phyloP scores from a whole-genome alignment of 1,140 invertebrate species.

The Odontomachus brunneus region DNA sequence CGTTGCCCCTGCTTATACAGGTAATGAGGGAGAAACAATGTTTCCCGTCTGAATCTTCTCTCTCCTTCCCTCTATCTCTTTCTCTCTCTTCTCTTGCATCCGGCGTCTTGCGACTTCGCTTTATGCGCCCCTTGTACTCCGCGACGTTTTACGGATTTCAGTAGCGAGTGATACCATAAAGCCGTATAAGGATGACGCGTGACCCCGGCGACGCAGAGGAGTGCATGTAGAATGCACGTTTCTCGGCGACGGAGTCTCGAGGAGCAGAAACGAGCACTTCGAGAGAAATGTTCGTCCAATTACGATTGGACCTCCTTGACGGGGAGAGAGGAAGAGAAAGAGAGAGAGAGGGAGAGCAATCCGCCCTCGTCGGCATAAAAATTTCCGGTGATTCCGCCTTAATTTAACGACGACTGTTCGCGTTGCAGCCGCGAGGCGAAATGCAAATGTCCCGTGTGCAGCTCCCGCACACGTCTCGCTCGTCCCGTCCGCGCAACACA shows the following conservation, averaged over 20 bases:
- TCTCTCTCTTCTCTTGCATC: conserved; percentile 8
- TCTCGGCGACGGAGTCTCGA: not conserved
- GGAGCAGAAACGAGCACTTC: conserved; percentile 53
- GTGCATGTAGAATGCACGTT: not conserved
- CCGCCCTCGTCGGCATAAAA: conserved; percentile 35
- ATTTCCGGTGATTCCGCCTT: conserved; percentile 65
- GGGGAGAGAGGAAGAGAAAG: too few relatives aligned
- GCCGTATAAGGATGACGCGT: conserved; percentile 57
- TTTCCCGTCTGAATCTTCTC: too few relatives aligned
- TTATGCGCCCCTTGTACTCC: conserved; percentile 64
- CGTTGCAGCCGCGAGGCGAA: conserved; percentile 59
- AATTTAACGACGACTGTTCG: conserved; percentile 65
- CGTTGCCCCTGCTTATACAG: too few relatives aligned
- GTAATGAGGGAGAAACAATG: too few relatives aligned
- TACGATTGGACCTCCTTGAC: not conserved
- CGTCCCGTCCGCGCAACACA: conserved; percentile 12
- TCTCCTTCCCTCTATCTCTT: too few relatives aligned
- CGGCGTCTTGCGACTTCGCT: conserved; percentile 47
- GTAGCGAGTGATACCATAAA: conserved; percentile 65
- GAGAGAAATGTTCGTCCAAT: conserved; percentile 58
- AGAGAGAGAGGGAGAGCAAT: conserved; percentile 15
- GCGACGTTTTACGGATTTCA: conserved; percentile 63
- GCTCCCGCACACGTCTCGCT: not conserved
- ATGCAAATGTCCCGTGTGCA: conserved; percentile 62
- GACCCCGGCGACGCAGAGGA: conserved; percentile 16